These are phyloP conservation scores for Mercenaria mercenaria DNA, from an alignment of 1,140 invertebrate species.

Conservation along the genomic window DNA sequence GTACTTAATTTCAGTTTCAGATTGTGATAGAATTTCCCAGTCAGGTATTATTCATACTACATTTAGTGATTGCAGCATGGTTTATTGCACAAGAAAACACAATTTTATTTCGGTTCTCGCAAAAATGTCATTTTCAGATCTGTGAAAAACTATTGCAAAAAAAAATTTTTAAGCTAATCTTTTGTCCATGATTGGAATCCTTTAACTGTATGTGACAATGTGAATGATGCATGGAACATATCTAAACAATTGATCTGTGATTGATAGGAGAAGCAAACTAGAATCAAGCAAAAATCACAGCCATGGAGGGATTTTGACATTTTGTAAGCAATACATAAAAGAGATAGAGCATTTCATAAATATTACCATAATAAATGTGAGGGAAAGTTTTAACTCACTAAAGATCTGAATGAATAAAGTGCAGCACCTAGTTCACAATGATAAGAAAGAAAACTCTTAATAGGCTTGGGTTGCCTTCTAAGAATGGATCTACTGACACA, in stretches of 20 bases:
- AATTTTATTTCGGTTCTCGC: not conserved
- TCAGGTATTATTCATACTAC: constrained; percentile 35
- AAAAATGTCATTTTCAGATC: constrained; percentile 33
- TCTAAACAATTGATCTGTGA: constrained; percentile 10
- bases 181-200: constrained; percentile 38
- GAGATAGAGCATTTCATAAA: constrained; percentile 27
- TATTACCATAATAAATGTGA: not conserved
- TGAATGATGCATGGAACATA: constrained; percentile 6
- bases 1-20: too few species aligned
- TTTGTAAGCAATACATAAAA: not conserved
- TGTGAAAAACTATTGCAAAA: constrained; percentile 30
- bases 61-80: constrained; percentile 18
- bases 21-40: constrained; percentile 30
- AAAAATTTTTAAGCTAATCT: constrained; percentile 35
- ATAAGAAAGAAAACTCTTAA: constrained; percentile 31
- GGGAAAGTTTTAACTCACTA: constrained; percentile 3
- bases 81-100: constrained; percentile 38
- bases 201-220: constrained; percentile 1
- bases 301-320: constrained; percentile 36
- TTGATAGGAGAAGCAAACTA: constrained; percentile 20
- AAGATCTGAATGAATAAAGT: constrained; percentile 24
- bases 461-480: constrained; percentile 38
- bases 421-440: not conserved
- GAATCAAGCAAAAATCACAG: constrained; percentile 46
- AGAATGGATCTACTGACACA: constrained; percentile 1